Percentiles rank a stretch among this genome's conserved stretches.
Conservation (phyloP, 2,797 vertebrate genomes). For the Halcyon smyrnensis region DNA sequence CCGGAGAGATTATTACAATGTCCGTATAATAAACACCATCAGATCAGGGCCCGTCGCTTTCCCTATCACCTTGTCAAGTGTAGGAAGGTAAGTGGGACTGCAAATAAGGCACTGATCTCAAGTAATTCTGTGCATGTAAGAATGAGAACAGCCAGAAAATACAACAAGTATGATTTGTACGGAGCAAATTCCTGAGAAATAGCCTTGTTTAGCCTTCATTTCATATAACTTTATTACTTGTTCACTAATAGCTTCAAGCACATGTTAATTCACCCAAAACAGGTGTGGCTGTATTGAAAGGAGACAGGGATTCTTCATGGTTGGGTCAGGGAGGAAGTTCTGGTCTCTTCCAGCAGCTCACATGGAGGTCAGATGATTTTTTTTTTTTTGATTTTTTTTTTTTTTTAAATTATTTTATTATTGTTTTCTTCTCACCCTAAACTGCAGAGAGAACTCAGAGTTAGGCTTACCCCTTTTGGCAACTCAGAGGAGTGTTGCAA, state of each 20-base stretch:
- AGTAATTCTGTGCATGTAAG: neutral
- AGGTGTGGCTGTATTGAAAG: neutral
- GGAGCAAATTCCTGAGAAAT: neutral
- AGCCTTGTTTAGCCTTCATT: neutral
- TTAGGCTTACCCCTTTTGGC: neutral
- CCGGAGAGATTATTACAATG: slow-evolving; percentile 55
- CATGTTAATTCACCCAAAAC: neutral
- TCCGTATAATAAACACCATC: slow-evolving; percentile 16
- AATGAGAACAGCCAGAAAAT: too few species aligned
- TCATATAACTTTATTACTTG: neutral
- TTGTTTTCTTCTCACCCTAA: neutral
- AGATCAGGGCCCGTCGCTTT: slow-evolving; percentile 34
- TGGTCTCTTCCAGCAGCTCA: neutral
- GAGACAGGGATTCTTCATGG: neutral
- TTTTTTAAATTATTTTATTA: too few species aligned
- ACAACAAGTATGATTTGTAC: too few species aligned
- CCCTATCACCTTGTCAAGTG: slow-evolving; percentile 67
- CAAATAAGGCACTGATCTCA: neutral
- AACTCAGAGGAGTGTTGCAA: neutral
- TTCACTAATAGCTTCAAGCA: neutral
- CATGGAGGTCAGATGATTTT: neutral
- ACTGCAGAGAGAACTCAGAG: neutral
- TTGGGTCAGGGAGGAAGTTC: neutral
- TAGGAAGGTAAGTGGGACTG: slow-evolving; percentile 14
- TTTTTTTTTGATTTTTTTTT: too few species aligned